A percentile compares a stretch with the other conserved stretches of the same genome.
phyloP scores from a whole-genome alignment of 2,113 vertebrate genomes.

The Stegostoma tigrinum region DNA sequence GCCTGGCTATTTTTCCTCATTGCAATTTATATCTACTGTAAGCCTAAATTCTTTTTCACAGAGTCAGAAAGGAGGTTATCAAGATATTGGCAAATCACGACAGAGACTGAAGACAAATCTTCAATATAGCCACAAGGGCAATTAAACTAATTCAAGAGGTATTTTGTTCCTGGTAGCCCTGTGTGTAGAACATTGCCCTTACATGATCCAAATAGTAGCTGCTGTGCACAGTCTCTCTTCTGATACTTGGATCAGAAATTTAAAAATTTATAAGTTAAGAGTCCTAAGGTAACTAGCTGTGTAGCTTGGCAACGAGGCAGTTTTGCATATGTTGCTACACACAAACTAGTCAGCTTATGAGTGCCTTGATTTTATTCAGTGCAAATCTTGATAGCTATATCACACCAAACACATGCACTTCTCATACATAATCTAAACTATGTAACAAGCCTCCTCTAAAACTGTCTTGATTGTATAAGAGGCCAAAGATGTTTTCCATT shows the following conservation, averaged over 20 bases:
- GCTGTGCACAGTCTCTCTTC: background rate
- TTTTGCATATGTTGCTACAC: background rate
- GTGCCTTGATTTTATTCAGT: background rate
- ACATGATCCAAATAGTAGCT: background rate
- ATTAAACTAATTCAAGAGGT: background rate
- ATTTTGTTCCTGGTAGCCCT: background rate
- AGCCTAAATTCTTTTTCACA: background rate
- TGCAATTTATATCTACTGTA: background rate
- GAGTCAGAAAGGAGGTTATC: background rate
- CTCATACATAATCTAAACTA: background rate
- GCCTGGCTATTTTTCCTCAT: background rate
- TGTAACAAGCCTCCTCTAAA: background rate
- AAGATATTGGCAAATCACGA: background rate
- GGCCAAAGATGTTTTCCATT: background rate
- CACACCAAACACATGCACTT: conserved; percentile 5
- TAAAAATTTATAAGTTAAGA: background rate
- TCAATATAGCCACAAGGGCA: background rate
- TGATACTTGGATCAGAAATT: background rate
- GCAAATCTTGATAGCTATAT: background rate
- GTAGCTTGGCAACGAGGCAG: background rate
- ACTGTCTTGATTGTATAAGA: background rate
- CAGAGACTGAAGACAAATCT: background rate
- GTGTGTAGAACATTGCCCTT: background rate
- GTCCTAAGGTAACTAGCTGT: conserved; percentile 8
- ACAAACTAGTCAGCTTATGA: conserved; percentile 28